Conservation (phyloP, 2,888 invertebrate species). For the Cosmia trapezina region DNA sequence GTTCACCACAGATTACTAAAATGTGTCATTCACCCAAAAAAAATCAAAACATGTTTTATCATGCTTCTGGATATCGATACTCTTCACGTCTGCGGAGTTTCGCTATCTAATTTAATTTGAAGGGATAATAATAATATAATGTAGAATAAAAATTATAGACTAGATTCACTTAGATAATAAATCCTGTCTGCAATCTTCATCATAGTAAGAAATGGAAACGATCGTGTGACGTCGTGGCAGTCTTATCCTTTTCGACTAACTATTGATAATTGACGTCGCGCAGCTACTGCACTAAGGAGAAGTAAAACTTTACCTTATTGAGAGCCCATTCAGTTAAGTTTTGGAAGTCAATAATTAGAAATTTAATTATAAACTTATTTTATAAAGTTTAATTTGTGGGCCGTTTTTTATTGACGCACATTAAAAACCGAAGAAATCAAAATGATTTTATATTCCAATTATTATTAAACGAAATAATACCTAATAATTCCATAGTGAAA, state of each 20-base stretch:
- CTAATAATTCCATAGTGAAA: slow-evolving; percentile 3
- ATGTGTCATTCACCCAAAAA: too few relatives aligned
- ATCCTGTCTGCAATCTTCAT: background rate
- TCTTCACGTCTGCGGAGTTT: too few relatives aligned
- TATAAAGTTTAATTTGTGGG: background rate
- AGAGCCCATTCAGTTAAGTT: background rate
- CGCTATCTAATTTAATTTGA: too few relatives aligned
- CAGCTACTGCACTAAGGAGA: background rate
- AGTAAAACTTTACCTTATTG: slow-evolving; percentile 22
- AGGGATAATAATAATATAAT: too few relatives aligned
- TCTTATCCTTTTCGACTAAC: background rate
- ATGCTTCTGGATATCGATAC: background rate
- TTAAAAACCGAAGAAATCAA: background rate
- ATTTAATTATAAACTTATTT: too few relatives aligned
- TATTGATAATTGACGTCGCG: background rate
- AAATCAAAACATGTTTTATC: too few relatives aligned
- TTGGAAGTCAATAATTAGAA: too few relatives aligned
- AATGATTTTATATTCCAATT: background rate
- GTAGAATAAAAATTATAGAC: too few relatives aligned
- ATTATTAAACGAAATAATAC: slow-evolving; percentile 14
- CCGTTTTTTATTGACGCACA: background rate
- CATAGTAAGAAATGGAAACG: background rate
- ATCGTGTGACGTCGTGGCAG: background rate
- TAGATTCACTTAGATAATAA: background rate
- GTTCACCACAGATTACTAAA: too few relatives aligned